Evolutionary conservation across 2,797 vertebrate species (phyloP), one percentile per base, ranked within the genome.

Genomic region (Lerista edwardsae): DNA sequence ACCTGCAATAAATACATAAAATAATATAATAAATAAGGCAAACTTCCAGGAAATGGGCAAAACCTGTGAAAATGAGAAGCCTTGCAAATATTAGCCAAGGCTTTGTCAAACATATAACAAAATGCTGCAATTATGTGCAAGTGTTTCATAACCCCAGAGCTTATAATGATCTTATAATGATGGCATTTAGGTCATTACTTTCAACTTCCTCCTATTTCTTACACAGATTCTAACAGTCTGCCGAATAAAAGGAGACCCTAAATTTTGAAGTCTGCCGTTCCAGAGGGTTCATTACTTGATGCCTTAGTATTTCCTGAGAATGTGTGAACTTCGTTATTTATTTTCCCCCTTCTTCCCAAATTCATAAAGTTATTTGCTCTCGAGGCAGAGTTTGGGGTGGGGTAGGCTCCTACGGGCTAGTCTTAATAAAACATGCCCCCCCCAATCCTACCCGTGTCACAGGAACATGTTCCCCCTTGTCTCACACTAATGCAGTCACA

Each of bases 111-210:
- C 62, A 80, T 59, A 59, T 81, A 81, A 82, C 41, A 47, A 74
- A 82, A 75, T 75, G 71, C 72, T 75, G 59, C 59, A 74, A 74
- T 82, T 82, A 82, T 51, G 34, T 65, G 72, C 51, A 65, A 75
- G 59, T 75, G 71, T 82, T 82, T 74, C 80, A 82, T 75, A 82
- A 82, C 73, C 59, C 44, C 9, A 82, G 41, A 21, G 65, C 72
- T 47, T 65, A 65, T 74, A 61, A 82, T 75, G 61, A 75, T 64
- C 41, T 82, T 82, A 82, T 65, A 51, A 82, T 75, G 41, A 75
- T 51, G 61, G 72, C 59, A 65, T 82, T 82, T 82, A 62, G 71
- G 72, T 31, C 57, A 74, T 82, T 82, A 82, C 41, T 82, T 75
- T 82, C 73, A 82, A 73, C 80, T 47, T 82, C 23, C 51, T 80